These are phyloP conservation scores for Incurvaria masculella DNA, from an alignment of 2,888 invertebrate species.

Conservation along the genomic window DNA sequence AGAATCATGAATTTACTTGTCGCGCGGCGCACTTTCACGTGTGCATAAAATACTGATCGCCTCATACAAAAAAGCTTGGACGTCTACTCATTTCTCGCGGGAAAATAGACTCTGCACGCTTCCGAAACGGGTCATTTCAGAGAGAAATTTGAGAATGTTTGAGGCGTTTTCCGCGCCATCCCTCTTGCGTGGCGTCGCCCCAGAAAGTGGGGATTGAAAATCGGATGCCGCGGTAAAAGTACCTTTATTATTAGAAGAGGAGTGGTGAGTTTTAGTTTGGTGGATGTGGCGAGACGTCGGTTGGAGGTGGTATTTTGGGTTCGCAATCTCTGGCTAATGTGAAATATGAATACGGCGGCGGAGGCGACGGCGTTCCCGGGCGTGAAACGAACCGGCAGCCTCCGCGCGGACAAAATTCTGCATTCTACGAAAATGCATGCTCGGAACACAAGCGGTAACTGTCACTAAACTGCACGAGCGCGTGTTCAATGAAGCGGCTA, in stretches of 20 bases:
- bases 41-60: background rate
- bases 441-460: no score
- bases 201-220: background rate
- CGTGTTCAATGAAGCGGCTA: no score
- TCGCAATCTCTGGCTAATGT: background rate
- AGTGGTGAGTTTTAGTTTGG: background rate
- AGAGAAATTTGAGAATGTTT: background rate
- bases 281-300: background rate
- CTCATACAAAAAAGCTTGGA: background rate
- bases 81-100: background rate
- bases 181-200: background rate
- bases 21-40: background rate
- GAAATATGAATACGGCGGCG: background rate
- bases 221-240: background rate
- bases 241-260: background rate
- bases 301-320: background rate
- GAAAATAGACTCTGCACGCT: background rate
- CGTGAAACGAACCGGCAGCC: background rate
- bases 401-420: no score
- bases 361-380: background rate
- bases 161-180: background rate
- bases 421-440: no score
- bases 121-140: background rate
- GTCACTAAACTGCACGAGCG: no score
- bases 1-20: background rate